Evolutionary conservation across 1,140 invertebrate species (phyloP), one percentile per base, ranked within the genome.

Genomic region (Spodoptera frugiperda): DNA sequence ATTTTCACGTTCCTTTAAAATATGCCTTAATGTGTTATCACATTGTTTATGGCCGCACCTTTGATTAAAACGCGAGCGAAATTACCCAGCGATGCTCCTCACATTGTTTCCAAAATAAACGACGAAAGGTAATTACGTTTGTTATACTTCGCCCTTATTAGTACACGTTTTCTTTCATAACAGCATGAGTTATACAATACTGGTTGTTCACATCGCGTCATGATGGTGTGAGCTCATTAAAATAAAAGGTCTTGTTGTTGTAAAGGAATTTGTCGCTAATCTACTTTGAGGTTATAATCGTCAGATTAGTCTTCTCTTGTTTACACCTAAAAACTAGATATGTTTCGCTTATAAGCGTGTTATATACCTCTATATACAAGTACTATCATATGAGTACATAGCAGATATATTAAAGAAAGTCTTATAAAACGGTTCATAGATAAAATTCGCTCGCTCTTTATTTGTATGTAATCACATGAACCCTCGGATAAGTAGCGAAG

Each of bases 61-160:
- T 75, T 75, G 72, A 75, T 75, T 75, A 75, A 75, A 75, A 75
- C 53, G 44, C 72, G 48, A 48, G 53, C 65, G 49, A 65, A 63
- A 75, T 75, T 75, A 65, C 72, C 25, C 25, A 65, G 44, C 59
- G 49, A 75, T 75, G 59, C 49, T 75, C 12, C 33, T 65, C 72
- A 75, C 33, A 75, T 74, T 75, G 72, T 63, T 75, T 46, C 15
- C 15, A 46, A 75, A 63, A 75, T 75, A 65, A 53, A 48, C n/a
- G 46, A 51, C 57, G 72, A 51, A 53, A 74, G 63, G 57, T 74
- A 63, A 75, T 75, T 59, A 61, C 61, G 71, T 61, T 73, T 53
- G 21, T 75, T 63, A 75, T 63, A 54, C 48, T 75, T 51, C 72
- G 59, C 54, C 59, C 19, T 65, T 57, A 57, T 57, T 65, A 75